Evolutionary conservation across 2,888 invertebrate genomes (phyloP).

Genomic region (Troides oblongomaculatus): DNA sequence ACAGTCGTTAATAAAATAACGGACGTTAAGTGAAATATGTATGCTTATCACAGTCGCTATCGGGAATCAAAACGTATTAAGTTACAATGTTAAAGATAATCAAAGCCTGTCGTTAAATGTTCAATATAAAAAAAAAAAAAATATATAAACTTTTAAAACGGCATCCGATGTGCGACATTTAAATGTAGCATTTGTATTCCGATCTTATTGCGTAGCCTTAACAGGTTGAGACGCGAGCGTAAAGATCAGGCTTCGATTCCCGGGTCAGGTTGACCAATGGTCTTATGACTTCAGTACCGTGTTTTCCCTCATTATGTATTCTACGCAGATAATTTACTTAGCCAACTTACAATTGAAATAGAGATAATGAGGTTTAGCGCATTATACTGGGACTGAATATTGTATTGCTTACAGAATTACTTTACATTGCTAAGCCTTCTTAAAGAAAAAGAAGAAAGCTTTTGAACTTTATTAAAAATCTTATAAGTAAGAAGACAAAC

Average conservation of each 20-base stretch:
- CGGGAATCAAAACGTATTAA: constrained; percentile 7
- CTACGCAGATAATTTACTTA: constrained; percentile 40
- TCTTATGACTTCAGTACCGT: constrained; percentile 33
- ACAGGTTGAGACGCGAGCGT: constrained; percentile 37
- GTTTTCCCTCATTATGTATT: constrained; percentile 48
- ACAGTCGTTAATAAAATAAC: not conserved
- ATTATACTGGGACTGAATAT: constrained; percentile 22
- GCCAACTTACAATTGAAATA: constrained; percentile 25
- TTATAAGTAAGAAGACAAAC: too few relatives aligned
- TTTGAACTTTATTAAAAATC: too few relatives aligned
- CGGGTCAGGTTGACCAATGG: constrained; percentile 37
- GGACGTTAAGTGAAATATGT: not conserved
- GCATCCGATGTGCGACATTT: constrained; percentile 10
- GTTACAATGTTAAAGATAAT: constrained; percentile 10
- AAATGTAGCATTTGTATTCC: constrained; percentile 26
- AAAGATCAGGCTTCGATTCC: constrained; percentile 43
- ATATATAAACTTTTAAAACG: constrained; percentile 8
- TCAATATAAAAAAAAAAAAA: constrained; percentile 1
- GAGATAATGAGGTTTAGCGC: constrained; percentile 29
- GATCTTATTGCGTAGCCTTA: constrained; percentile 32
- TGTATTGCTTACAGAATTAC: constrained; percentile 22
- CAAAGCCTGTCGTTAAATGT: not conserved
- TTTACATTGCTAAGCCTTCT: not conserved
- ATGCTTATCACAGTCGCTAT: constrained; percentile 1
- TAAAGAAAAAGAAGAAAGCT: not conserved